phyloP scores from a whole-genome alignment of 2,113 vertebrate genomes.

The mouse (Mus musculus) region GRCm39 chr5:139663001-139663500 shows the following conservation, averaged over 20 bases:
- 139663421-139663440: background rate
- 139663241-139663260: background rate
- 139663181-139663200: background rate
- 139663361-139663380: background rate
- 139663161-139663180: conserved; percentile 13
- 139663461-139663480: background rate
- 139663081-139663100: background rate
- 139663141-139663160: background rate
- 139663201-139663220: background rate
- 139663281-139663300: background rate
- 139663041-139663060: background rate
- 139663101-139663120: background rate
- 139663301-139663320: background rate
- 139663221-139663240: too few relatives aligned
- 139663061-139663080: background rate
- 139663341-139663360: background rate
- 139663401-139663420: background rate
- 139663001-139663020: conserved; percentile 79
- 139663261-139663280: background rate
- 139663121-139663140: background rate
- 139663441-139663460: background rate
- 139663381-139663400: background rate
- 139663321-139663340: background rate
- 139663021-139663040: conserved; percentile 73
- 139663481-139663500: too few relatives aligned